Evolutionary conservation across 2,888 invertebrate species (phyloP).

Genomic region (Gnatocerus cornutus): DNA sequence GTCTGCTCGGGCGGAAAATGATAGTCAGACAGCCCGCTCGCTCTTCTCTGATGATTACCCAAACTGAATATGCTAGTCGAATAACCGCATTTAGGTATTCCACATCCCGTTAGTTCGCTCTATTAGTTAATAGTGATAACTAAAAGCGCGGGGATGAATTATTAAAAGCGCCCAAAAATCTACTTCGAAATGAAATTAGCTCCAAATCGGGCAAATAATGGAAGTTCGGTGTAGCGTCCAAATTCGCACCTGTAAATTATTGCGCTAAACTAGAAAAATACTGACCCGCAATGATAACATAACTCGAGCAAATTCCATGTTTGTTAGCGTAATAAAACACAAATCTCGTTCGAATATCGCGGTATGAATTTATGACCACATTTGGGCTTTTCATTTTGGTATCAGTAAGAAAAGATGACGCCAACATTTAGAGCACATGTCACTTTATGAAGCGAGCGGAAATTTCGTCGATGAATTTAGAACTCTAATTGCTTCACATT

Average conservation of each 20-base stretch:
- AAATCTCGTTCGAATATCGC: not conserved
- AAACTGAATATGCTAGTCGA: slow-evolving; percentile 55
- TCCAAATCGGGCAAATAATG: too few species aligned
- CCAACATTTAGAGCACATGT: slow-evolving; percentile 6
- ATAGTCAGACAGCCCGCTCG: slow-evolving; percentile 38
- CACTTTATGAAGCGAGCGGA: slow-evolving; percentile 7
- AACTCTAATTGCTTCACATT: slow-evolving; percentile 25
- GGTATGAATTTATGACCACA: not conserved
- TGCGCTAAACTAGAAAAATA: not conserved
- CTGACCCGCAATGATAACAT: not conserved
- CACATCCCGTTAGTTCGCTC: slow-evolving; percentile 46
- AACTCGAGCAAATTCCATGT: not conserved
- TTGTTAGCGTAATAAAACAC: slow-evolving; percentile 1
- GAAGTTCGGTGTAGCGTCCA: too few species aligned
- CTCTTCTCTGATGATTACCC: slow-evolving; percentile 51
- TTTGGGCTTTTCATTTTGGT: slow-evolving; percentile 10
- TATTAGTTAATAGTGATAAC: slow-evolving; percentile 46
- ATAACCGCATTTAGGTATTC: slow-evolving; percentile 46
- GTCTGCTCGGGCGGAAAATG: slow-evolving; percentile 37
- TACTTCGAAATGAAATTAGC: not conserved
- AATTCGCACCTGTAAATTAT: too few species aligned
- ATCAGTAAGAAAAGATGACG: slow-evolving; percentile 15
- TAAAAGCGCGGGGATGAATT: slow-evolving; percentile 27
- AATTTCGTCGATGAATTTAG: slow-evolving; percentile 13
- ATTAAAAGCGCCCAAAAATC: slow-evolving; percentile 8